Evolutionary conservation across 2,888 invertebrate genomes (phyloP), one percentile per base, ranked within the genome.

Genomic region (Mechanitis messenoides): DNA sequence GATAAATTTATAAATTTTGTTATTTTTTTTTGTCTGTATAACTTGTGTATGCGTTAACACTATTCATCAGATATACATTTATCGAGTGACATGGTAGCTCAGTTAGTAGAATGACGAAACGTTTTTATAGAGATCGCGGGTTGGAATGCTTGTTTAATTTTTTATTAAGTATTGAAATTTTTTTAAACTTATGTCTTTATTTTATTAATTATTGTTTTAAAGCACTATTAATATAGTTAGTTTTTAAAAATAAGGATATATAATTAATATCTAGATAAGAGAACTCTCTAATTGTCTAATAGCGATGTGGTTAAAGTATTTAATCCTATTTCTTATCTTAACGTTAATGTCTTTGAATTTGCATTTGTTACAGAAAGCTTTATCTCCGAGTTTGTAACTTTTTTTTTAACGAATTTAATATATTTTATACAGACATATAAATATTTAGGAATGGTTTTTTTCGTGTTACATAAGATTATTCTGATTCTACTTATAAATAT

Each of bases 241-340:
- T 20, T 20, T 20, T 20, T 20, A 20, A 20, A 20, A 20, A 20
- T 20, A 20, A 20, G 1, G 20, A 20, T 31, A 46, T 35, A 9
- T 35, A 46, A 20, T 57, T 46, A 33, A 33, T 31, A 5, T 56
- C 45, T 9, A 11, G 31, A 12, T 33, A 42, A 35, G 28, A 31
- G 58, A 50, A 35, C 46, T 2, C 56, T 56, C 53, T 58, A 66
- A 64, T 66, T 64, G 61, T 53, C 61, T 56, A 64, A 60, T 64
- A 67, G 64, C 64, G 66, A 66, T 57, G 68, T 67, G 73, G 80
- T 75, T 76, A 80, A 80, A 81, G 75, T 73, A 67, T 73, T 79
- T 88, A 88, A 88, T 88, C 87, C 88, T 74, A 77, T 79, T 83
- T 82, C 86, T 89, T 88, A 89, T 89, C 88, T 83, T 74, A 74